Evolutionary conservation across 2,113 vertebrate genomes (phyloP).

Genomic region (Amphiprion percula): DNA sequence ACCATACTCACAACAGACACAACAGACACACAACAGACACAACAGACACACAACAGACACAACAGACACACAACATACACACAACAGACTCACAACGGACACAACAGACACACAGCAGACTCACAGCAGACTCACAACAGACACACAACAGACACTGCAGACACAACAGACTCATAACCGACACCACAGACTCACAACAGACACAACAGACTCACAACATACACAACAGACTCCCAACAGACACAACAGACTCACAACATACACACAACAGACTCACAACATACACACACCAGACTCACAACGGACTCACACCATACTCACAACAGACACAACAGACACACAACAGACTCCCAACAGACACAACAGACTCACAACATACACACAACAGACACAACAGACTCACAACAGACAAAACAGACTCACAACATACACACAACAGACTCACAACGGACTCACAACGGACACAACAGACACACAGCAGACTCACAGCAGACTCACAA

Average conservation of each 20-base stretch:
- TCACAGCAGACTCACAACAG: background rate
- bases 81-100: background rate
- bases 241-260: too few species aligned
- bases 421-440: background rate
- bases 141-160: background rate
- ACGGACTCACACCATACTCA: background rate
- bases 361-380: background rate
- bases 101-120: background rate
- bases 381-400: background rate
- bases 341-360: background rate
- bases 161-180: too few species aligned
- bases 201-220: background rate
- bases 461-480: background rate
- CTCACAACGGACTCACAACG: background rate
- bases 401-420: background rate
- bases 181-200: background rate
- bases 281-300: background rate
- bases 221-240: background rate
- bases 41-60: background rate
- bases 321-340: background rate
- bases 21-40: background rate
- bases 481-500: background rate
- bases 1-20: background rate
- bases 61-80: background rate
- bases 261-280: background rate